phyloP scores from a whole-genome alignment of 1,140 invertebrate genomes.

The Ips nitidus region DNA sequence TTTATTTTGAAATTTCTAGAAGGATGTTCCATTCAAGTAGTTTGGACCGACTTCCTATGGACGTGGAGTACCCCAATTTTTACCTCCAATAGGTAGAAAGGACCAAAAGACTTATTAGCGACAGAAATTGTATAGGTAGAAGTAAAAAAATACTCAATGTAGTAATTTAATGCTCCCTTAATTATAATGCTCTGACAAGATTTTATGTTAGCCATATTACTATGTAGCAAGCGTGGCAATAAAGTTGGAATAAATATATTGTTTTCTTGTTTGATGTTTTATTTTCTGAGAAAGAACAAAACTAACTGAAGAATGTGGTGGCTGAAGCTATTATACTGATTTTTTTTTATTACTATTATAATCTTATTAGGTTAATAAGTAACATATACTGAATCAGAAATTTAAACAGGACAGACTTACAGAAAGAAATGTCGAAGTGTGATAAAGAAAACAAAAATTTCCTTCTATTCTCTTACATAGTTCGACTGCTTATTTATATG shows the following conservation, averaged over 20 bases:
- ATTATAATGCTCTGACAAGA: background rate
- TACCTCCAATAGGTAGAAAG: constrained; percentile 9
- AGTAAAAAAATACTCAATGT: constrained; percentile 8
- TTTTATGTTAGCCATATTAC: background rate
- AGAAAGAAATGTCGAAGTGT: no score
- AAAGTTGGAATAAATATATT: constrained; percentile 32
- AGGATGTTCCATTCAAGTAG: background rate
- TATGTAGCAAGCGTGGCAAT: constrained; percentile 25
- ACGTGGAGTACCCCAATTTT: constrained; percentile 19
- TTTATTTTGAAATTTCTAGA: background rate
- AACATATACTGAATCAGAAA: no score
- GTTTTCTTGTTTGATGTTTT: constrained; percentile 30
- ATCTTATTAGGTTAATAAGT: background rate
- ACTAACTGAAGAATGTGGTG: constrained; percentile 1
- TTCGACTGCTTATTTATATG: no score
- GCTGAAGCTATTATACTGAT: background rate
- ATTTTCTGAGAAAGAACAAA: constrained; percentile 9
- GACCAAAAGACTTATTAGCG: background rate
- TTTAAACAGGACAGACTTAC: no score
- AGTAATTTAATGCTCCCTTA: background rate
- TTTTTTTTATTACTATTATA: no score
- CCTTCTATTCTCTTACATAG: no score
- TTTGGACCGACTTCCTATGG: background rate
- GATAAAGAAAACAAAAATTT: no score
- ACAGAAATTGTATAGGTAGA: no score